Evolutionary conservation across 2,113 vertebrate species (phyloP).

Genomic region (Boulengerochromis microlepis): DNA sequence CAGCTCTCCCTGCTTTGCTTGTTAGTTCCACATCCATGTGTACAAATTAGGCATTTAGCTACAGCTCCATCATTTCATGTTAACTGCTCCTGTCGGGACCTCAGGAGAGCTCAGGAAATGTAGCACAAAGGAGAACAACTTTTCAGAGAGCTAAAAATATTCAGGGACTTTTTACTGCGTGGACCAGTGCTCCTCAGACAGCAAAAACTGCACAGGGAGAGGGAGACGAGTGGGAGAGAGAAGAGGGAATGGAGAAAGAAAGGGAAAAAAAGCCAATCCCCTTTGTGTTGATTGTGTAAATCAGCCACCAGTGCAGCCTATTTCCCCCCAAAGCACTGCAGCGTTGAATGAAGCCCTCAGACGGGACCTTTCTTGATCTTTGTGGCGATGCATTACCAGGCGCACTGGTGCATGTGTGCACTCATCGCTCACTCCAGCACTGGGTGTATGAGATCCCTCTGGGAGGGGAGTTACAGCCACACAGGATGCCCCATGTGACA

Average conservation of each 20-base stretch:
- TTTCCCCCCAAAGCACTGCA: slow-evolving; percentile 52
- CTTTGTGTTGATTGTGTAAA: slow-evolving; percentile 58
- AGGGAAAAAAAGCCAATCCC: slow-evolving; percentile 21
- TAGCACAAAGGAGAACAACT: neutral
- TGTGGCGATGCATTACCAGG: slow-evolving; percentile 62
- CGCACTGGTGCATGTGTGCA: slow-evolving; percentile 60
- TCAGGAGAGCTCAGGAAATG: neutral
- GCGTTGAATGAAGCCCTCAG: slow-evolving; percentile 59
- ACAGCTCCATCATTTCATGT: neutral
- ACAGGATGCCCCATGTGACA: slow-evolving; percentile 36
- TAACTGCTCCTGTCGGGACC: neutral
- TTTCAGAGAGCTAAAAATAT: slow-evolving; percentile 20
- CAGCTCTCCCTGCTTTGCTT: neutral
- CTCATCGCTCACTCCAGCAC: slow-evolving; percentile 58
- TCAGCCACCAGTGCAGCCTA: slow-evolving; percentile 47
- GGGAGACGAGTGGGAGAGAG: neutral
- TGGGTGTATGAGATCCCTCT: slow-evolving; percentile 20
- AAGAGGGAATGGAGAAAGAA: neutral
- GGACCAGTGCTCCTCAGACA: neutral
- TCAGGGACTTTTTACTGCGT: slow-evolving; percentile 5
- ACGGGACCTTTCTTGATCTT: slow-evolving; percentile 62
- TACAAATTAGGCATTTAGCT: neutral
- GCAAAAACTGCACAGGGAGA: neutral
- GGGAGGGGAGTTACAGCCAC: slow-evolving; percentile 2
- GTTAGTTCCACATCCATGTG: neutral